Conservation (phyloP, 2,113 vertebrate species). For the Forbesichthys agassizii region DNA sequence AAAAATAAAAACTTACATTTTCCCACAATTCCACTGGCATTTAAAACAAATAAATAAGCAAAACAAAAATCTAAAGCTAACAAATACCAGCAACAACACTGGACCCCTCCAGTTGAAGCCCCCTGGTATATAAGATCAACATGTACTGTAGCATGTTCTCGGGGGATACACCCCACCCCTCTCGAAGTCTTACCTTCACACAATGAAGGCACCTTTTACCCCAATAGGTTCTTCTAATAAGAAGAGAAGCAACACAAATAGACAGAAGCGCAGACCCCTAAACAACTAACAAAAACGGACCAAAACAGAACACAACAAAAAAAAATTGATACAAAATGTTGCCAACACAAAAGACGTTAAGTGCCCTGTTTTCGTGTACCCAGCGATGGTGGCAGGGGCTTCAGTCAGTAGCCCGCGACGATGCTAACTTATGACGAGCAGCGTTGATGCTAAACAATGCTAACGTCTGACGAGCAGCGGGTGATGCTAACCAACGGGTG, state of each 20-base stretch:
- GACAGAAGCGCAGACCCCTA: conserved; percentile 44
- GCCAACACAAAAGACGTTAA: conserved; percentile 31
- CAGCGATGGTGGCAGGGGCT: background rate
- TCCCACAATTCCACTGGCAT: background rate
- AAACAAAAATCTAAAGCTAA: too few relatives aligned
- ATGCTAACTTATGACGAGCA: conserved; percentile 28
- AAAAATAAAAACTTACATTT: too few relatives aligned
- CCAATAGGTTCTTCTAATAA: conserved; percentile 81
- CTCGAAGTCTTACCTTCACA: conserved; percentile 72
- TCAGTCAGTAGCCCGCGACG: conserved; percentile 81
- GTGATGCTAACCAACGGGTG: too few relatives aligned
- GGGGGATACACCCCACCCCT: conserved; percentile 47
- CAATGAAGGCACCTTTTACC: conserved; percentile 79
- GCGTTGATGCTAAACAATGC: too few relatives aligned
- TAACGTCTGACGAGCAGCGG: too few relatives aligned
- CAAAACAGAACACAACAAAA: conserved; percentile 44
- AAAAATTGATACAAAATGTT: conserved; percentile 22
- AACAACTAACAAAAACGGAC: conserved; percentile 33
- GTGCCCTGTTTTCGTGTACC: conserved; percentile 35
- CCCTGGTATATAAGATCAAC: background rate
- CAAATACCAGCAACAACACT: too few relatives aligned
- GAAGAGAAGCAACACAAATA: conserved; percentile 74
- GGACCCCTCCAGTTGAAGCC: too few relatives aligned
- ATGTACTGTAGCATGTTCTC: conserved; percentile 29
- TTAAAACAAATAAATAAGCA: background rate